Conservation (phyloP, 2,113 vertebrate genomes). For the Speoplatyrhinus poulsoni region DNA sequence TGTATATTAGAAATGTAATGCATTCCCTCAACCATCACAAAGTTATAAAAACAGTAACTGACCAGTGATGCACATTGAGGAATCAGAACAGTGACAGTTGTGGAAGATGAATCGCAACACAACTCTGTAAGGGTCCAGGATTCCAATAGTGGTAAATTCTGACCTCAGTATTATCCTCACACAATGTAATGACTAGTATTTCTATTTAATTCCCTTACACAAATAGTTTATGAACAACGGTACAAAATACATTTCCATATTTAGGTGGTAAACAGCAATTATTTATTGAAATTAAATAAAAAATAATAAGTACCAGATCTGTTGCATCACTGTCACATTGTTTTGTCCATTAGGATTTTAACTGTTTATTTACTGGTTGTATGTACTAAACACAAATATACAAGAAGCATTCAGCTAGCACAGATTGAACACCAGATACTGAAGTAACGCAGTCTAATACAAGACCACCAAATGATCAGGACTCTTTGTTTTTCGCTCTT, state of each 20-base stretch:
- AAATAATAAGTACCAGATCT: slow-evolving; percentile 96
- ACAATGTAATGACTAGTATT: too few relatives aligned
- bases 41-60: too few relatives aligned
- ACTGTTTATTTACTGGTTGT: slow-evolving; percentile 76
- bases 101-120: too few relatives aligned
- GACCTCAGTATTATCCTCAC: too few relatives aligned
- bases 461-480: slow-evolving; percentile 82
- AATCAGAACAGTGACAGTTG: too few relatives aligned
- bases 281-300: slow-evolving; percentile 97
- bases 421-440: slow-evolving; percentile 94
- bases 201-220: too few relatives aligned
- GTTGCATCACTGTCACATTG: slow-evolving; percentile 93
- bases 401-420: slow-evolving; percentile 98
- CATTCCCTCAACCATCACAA: too few relatives aligned
- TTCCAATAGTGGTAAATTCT: too few relatives aligned
- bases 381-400: slow-evolving; percentile 96
- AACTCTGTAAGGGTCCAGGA: too few relatives aligned
- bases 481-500: slow-evolving; percentile 44
- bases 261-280: slow-evolving; percentile 94
- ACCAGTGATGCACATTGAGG: too few relatives aligned
- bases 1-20: too few relatives aligned
- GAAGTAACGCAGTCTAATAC: slow-evolving; percentile 91
- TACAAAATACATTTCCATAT: slow-evolving; percentile 17
- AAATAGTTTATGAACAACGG: too few relatives aligned
- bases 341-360: slow-evolving; percentile 84